Evolutionary conservation across 2,797 vertebrate species (phyloP).

Genomic region (Fistularia tabacaria): DNA sequence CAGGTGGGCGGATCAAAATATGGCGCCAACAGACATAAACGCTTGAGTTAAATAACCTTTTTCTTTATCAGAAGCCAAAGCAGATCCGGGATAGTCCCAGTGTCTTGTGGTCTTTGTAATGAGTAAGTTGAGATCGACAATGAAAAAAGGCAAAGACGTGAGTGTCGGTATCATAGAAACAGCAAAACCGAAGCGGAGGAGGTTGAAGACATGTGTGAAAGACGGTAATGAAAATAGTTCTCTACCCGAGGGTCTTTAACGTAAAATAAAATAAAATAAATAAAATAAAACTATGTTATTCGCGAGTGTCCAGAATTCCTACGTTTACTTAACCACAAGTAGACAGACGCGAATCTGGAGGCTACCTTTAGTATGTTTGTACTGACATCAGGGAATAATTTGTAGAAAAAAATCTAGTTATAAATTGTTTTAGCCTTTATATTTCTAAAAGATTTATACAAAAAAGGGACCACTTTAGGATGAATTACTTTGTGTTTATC

Average conservation of each 20-base stretch:
- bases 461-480: too few relatives aligned
- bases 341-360: too few relatives aligned
- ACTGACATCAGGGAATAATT: too few relatives aligned
- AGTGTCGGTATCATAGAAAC: conserved; percentile 21
- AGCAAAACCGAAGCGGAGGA: conserved; percentile 40
- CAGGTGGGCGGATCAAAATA: fast-evolving
- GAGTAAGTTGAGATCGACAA: conserved; percentile 41
- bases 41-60: conserved; percentile 1
- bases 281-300: neutral
- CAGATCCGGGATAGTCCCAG: neutral
- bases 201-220: conserved; percentile 35
- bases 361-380: too few relatives aligned
- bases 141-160: conserved; percentile 26
- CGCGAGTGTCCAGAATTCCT: too few relatives aligned
- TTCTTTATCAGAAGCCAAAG: neutral
- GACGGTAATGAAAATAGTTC: conserved; percentile 41
- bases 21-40: conserved; percentile 42
- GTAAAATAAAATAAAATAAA: neutral
- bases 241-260: too few relatives aligned
- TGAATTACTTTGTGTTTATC: too few relatives aligned
- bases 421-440: too few relatives aligned
- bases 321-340: too few relatives aligned
- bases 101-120: conserved; percentile 1
- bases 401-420: too few relatives aligned
- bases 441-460: too few relatives aligned